These are phyloP conservation scores for Erethizon dorsatum DNA, from an alignment of 2,797 vertebrate species.

Conservation along the genomic window DNA sequence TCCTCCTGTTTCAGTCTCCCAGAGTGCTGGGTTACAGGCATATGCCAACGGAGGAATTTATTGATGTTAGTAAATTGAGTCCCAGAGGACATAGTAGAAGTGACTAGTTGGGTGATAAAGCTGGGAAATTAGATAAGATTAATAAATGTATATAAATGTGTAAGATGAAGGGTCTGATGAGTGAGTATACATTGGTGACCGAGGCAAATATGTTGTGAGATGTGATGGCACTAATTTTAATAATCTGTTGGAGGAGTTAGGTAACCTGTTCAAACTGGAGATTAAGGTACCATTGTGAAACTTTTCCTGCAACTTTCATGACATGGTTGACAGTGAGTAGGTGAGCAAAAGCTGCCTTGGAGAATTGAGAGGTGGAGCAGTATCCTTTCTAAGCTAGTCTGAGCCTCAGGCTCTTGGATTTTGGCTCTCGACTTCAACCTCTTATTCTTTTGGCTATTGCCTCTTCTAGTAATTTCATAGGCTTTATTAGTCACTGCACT, in stretches of 20 bases:
- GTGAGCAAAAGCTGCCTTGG: background rate
- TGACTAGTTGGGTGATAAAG: background rate
- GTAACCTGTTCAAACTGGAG: background rate
- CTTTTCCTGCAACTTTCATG: background rate
- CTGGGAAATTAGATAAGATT: constrained; percentile 31
- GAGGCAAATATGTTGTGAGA: background rate
- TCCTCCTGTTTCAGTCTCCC: background rate
- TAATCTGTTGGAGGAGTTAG: constrained; percentile 12
- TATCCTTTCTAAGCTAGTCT: background rate
- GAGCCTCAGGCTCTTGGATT: background rate
- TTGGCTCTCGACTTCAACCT: background rate
- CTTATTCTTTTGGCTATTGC: background rate
- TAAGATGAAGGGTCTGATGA: background rate
- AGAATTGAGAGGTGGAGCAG: background rate
- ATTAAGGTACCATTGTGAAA: background rate
- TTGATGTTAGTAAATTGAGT: background rate
- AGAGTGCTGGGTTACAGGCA: background rate
- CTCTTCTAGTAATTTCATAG: background rate
- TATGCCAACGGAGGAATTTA: background rate
- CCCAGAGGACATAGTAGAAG: background rate
- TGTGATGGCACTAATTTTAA: constrained; percentile 43
- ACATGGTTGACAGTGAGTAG: background rate
- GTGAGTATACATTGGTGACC: constrained; percentile 5
- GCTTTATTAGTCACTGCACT: constrained; percentile 2
- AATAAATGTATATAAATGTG: background rate